Base-by-base conservation (phyloP, 2,113 vertebrate species). In the Seriola rivoliana region DNA sequence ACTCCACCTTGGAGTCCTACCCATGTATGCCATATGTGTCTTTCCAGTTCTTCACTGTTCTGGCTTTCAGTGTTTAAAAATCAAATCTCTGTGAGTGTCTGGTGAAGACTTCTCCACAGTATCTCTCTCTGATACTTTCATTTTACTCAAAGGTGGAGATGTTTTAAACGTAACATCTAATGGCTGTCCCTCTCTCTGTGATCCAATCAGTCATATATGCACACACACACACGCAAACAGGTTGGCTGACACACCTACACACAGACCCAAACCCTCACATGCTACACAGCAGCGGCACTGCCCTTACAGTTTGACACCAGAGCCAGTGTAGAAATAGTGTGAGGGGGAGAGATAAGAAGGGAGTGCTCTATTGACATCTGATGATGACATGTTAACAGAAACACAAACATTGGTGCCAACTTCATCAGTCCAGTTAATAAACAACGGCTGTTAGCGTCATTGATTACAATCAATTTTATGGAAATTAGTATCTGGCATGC, bases 1-100 rank as follows among this genome's bases (percentile, higher is more conserved):
- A 77, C 81, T 87, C 65, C 71, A 91, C 89, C 89, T 89, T 88
- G 66, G 74, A 88, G 85, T 86, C 66, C 63, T 71, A 85, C 75
- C 71, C 84, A 78, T 87, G 60, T 68, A 54, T 80, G 79, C 84
- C 48, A 80, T 73, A 70, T 84, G 62, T 73, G 71, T 76, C 62
- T 73, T 68, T 82, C 80, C 73, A 70, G 70, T 34, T 59, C 58
- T 23, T 63, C 29, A 10, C 62, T 54, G 6, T 23, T 81, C 67
- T 68, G 59, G 36, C 59, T 63, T 64, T 69, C 9, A 29, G 36
- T 21, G 57, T 80, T 72, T 21, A 36, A 64, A 67, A 79, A 69
- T 0, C 40, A 4, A 40, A 8, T 59, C 58, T n/a, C 46, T 4
- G 17, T 52, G 44, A 62, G 38, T 0, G 3, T 71, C 25, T 57